Evolutionary conservation across 2,888 invertebrate genomes (phyloP).

Genomic region (Lasioglossum figueresi): DNA sequence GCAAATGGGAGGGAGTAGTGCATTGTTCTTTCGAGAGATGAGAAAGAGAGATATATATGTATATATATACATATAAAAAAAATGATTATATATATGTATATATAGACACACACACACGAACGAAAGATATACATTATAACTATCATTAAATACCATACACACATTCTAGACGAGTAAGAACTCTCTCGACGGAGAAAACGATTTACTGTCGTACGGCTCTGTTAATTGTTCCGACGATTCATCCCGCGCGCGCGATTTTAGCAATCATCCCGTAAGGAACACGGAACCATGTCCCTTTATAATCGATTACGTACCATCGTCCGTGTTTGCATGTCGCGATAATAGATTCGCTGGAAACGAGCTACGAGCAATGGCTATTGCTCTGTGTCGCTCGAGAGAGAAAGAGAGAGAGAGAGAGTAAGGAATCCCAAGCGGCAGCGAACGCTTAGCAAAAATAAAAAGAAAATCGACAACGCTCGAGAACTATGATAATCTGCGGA

Average conservation of each 20-base stretch:
- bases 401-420: background rate
- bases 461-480: background rate
- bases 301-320: constrained; percentile 24
- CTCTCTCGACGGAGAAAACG: constrained; percentile 36
- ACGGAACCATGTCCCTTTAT: background rate
- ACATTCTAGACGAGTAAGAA: constrained; percentile 49
- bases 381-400: constrained; percentile 13
- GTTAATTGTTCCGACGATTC: constrained; percentile 44
- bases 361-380: constrained; percentile 26
- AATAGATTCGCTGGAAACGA: background rate
- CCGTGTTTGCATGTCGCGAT: constrained; percentile 13
- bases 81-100: background rate
- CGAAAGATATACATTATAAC: background rate
- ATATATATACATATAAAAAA: background rate
- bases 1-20: background rate
- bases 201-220: constrained; percentile 30
- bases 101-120: background rate
- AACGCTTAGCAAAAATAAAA: background rate
- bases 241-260: constrained; percentile 23
- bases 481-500: background rate
- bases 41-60: background rate
- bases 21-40: constrained; percentile 19
- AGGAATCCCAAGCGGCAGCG: background rate
- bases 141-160: constrained; percentile 34
- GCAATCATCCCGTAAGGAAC: background rate